Conservation (phyloP, 1,140 invertebrate species). For the Apis dorsata region DNA sequence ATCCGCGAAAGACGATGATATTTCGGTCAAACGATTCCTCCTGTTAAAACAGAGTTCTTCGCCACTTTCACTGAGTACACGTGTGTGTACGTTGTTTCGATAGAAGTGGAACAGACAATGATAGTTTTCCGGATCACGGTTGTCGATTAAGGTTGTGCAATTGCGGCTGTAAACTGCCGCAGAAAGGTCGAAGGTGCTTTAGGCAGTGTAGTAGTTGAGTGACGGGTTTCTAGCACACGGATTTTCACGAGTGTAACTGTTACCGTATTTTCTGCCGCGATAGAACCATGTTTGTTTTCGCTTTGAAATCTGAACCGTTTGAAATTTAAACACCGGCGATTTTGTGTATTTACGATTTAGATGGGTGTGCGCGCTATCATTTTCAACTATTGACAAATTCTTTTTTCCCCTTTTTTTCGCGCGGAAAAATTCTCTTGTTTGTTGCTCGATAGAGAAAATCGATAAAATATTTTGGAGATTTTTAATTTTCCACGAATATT, state of each 20-base stretch:
- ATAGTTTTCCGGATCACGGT: constrained; percentile 34
- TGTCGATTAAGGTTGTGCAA: constrained; percentile 38
- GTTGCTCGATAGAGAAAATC: too few species aligned
- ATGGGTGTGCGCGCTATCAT: too few species aligned
- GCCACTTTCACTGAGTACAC: not conserved
- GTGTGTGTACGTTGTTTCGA: not conserved
- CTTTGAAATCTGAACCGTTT: too few species aligned
- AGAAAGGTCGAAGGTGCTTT: constrained; percentile 41
- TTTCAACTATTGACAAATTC: too few species aligned
- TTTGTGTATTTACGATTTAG: too few species aligned
- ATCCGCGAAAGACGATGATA: too few species aligned
- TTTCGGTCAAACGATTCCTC: not conserved
- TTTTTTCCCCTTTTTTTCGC: too few species aligned
- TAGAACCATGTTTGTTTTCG: not conserved
- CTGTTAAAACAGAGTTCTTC: not conserved
- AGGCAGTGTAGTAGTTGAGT: constrained; percentile 7
- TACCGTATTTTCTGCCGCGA: not conserved
- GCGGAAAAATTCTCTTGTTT: too few species aligned
- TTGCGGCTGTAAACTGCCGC: not conserved
- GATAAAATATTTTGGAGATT: too few species aligned
- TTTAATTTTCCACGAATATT: too few species aligned
- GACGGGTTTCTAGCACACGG: constrained; percentile 16
- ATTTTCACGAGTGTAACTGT: constrained; percentile 9
- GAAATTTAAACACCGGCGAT: not conserved
- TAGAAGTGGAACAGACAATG: constrained; percentile 22